These are phyloP conservation scores for Cygnus olor DNA, from an alignment of 2,797 vertebrate species.

Conservation along the genomic window DNA sequence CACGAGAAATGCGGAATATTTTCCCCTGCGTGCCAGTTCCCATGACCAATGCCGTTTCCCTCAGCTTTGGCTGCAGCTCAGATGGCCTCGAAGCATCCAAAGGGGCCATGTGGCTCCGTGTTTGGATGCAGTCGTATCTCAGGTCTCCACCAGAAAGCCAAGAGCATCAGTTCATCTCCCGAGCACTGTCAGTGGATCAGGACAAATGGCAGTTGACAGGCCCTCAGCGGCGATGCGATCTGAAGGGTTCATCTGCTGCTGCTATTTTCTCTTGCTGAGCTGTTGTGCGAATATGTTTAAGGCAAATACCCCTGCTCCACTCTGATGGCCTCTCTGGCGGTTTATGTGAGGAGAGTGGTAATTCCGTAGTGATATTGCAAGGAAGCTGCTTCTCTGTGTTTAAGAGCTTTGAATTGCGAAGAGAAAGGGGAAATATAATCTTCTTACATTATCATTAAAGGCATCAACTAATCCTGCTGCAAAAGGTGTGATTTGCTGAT, in stretches of 20 bases:
- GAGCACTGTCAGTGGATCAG: neutral
- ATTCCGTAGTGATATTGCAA: neutral
- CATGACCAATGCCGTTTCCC: neutral
- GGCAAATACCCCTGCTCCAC: neutral
- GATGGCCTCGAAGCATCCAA: neutral
- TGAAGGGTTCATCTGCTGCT: neutral
- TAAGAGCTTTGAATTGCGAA: slow-evolving; percentile 18
- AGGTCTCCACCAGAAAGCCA: neutral
- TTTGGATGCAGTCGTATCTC: neutral
- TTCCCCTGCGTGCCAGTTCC: neutral
- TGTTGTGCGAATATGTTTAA: neutral
- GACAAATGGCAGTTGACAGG: neutral
- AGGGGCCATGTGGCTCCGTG: neutral
- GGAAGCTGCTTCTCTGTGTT: neutral
- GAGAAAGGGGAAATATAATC: slow-evolving; percentile 49
- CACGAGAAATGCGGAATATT: neutral
- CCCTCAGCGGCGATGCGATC: neutral
- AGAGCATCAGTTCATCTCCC: neutral
- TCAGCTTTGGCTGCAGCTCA: neutral
- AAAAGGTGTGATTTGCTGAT: slow-evolving; percentile 47
- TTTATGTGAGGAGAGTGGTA: neutral
- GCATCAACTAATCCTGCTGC: slow-evolving; percentile 51
- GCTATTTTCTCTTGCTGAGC: neutral
- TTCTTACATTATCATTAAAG: slow-evolving; percentile 63
- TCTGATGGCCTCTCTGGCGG: slow-evolving; percentile 1